Evolutionary conservation across 64 coral and sea anemone genomes (phyloP).

Genomic region (Pachyseris speciosa): DNA sequence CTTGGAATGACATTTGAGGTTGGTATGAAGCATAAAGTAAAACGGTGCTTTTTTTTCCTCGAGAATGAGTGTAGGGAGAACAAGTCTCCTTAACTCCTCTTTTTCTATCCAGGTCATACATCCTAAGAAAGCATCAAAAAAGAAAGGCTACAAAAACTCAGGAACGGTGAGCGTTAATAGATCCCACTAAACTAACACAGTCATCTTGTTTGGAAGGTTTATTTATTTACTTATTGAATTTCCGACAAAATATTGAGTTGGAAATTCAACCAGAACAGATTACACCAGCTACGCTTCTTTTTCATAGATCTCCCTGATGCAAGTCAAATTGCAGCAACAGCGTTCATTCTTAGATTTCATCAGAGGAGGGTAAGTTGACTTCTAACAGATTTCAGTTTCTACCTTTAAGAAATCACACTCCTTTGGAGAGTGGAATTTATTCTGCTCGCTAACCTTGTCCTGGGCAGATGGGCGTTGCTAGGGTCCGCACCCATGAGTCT

Average conservation of each 20-base stretch:
- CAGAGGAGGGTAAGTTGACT: conserved; percentile 79
- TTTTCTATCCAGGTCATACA: conserved; percentile 82
- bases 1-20: conserved; percentile 73
- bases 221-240: not conserved
- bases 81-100: too few species aligned
- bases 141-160: conserved; percentile 96
- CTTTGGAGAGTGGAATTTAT: too few species aligned
- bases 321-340: conserved; percentile 69
- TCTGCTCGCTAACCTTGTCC: too few species aligned
- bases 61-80: too few species aligned
- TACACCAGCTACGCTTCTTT: too few species aligned
- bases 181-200: too few species aligned
- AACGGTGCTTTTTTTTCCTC: too few species aligned
- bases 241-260: not conserved
- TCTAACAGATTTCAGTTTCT: not conserved
- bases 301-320: conserved; percentile 63
- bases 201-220: too few species aligned
- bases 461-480: too few species aligned
- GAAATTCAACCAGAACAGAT: too few species aligned
- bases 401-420: too few species aligned
- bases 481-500: too few species aligned
- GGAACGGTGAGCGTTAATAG: conserved; percentile 72
- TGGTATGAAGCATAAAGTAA: not conserved
- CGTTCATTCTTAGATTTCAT: conserved; percentile 85
- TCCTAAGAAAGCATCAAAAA: conserved; percentile 89